Base-by-base conservation (phyloP, 2,113 vertebrate genomes). In the Callionymus lyra region DNA sequence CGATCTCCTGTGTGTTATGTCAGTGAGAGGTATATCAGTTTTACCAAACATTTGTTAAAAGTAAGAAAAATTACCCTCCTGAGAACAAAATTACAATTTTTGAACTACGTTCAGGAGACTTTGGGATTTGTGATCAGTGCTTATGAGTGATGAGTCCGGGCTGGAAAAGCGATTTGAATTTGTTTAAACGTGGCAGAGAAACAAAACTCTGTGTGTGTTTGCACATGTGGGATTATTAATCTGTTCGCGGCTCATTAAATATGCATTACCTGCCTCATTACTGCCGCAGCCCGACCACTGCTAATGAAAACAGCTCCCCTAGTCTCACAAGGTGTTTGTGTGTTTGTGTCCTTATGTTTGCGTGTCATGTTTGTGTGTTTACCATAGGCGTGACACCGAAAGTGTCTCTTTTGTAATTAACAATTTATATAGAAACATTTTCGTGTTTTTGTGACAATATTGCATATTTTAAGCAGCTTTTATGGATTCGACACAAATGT, bases 221-320 rank as follows among this genome's bases (percentile, higher is more conserved):
- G 21, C 21, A 27, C 21, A 27, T 27, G 21, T 27, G 21, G 21
- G 21, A 27, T 27, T 77, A 72, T 71, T 64, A 76, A 81, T 76
- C 69, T 64, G 63, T 79, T 80, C 73, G 78, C 42, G 71, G 74
- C 76, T 85, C 79, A 85, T 83, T 81, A 79, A 81, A 81, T 85
- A 81, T 83, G 74, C 75, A 85, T 83, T 85, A 83, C 73, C 75
- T 81, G 74, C 65, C 76, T 83, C 81, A 81, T 81, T 83, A 82
- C 65, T 65, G 66, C 70, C 63, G 61, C 47, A 76, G 68, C 57
- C 72, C 64, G 70, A 68, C 65, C 53, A 68, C 63, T 49, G 64
- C 57, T 73, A 70, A 83, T 76, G 52, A 56, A 63, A 72, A 56
- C 64, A 49, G 47, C 65, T 65, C 63, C 70, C 68, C 17, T 61